phyloP scores from a whole-genome alignment of 2,113 vertebrate species.

The Alexandromys fortis region DNA sequence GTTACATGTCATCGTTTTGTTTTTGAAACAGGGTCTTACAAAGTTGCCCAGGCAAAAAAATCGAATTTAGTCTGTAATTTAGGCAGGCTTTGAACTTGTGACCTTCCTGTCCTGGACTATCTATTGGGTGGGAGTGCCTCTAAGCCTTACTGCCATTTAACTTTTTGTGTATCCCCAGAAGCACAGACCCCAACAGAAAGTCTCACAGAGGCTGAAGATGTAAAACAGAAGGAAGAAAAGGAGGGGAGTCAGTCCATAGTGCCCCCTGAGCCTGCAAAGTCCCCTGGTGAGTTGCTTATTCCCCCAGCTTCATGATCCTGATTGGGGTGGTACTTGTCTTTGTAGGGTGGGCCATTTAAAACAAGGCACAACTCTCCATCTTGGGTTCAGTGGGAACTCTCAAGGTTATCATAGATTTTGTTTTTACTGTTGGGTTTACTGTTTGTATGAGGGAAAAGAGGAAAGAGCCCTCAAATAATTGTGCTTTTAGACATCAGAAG shows the following conservation, averaged over 20 bases:
- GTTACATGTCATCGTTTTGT: neutral
- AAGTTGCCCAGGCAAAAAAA: neutral
- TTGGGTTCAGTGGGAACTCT: neutral
- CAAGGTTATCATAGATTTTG: neutral
- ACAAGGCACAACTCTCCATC: neutral
- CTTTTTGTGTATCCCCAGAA: constrained; percentile 37
- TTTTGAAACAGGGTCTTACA: neutral
- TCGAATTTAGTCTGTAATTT: neutral
- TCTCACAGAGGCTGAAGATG: neutral
- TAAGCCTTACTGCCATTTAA: neutral
- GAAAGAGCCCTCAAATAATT: neutral
- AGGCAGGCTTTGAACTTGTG: neutral
- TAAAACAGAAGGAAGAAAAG: constrained; percentile 1
- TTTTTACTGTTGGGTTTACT: neutral
- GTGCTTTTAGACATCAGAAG: neutral
- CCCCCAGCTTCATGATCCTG: neutral
- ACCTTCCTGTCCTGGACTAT: neutral
- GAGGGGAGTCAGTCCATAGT: fast-evolving
- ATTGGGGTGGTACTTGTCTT: neutral
- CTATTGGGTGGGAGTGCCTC: neutral
- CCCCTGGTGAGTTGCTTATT: constrained; percentile 45
- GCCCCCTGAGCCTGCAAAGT: fast-evolving
- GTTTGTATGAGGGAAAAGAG: neutral
- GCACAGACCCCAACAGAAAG: constrained; percentile 9
- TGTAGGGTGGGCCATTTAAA: neutral